Evolutionary conservation across 2,797 vertebrate genomes (phyloP).

Genomic region (Pangasius macronema): DNA sequence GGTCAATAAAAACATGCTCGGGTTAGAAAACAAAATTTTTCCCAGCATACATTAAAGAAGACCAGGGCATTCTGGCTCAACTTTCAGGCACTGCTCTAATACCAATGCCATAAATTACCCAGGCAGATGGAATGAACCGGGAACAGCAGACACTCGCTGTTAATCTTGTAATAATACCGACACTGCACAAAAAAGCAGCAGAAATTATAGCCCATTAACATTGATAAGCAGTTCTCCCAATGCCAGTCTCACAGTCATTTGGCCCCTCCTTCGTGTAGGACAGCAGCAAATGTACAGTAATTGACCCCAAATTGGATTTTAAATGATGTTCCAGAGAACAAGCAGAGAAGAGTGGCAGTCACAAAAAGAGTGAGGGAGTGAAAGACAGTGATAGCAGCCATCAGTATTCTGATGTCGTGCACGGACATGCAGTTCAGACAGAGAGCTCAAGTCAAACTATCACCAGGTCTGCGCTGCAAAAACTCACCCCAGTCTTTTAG

Average conservation of each 20-base stretch:
- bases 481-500: not conserved
- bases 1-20: conserved; percentile 42
- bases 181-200: conserved; percentile 46
- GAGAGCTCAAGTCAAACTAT: not conserved
- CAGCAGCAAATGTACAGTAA: conserved; percentile 7
- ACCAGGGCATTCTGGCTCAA: not conserved
- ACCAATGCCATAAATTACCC: conserved; percentile 53
- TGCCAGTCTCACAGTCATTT: conserved; percentile 36
- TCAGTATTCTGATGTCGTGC: conserved; percentile 28
- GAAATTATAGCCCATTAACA: conserved; percentile 62
- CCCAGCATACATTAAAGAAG: not conserved
- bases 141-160: conserved; percentile 49
- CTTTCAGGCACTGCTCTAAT: conserved; percentile 45
- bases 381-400: not conserved
- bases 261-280: conserved; percentile 23
- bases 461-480: not conserved
- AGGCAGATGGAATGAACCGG: conserved; percentile 43
- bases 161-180: conserved; percentile 61
- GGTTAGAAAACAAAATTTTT: conserved; percentile 5
- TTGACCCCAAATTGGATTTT: conserved; percentile 49
- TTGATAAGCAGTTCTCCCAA: conserved; percentile 51
- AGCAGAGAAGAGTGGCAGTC: conserved; percentile 13
- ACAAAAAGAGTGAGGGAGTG: conserved; percentile 3
- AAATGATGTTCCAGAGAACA: conserved; percentile 48
- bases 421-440: not conserved